Conservation (phyloP, 2,888 invertebrate species). For the Liodrosophila aerea region DNA sequence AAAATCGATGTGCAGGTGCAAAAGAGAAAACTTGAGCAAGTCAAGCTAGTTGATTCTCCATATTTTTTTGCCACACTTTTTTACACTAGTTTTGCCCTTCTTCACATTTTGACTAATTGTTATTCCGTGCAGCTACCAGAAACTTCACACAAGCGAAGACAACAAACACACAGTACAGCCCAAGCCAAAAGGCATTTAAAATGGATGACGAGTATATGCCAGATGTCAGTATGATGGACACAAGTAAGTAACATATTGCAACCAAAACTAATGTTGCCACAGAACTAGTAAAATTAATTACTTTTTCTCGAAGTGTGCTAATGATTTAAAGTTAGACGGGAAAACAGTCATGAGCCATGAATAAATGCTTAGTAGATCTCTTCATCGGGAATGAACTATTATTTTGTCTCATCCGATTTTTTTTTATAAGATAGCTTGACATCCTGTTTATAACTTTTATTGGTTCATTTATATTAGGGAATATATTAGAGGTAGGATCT, state of each 20-base stretch:
- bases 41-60: not conserved
- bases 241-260: slow-evolving; percentile 80
- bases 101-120: slow-evolving; percentile 45
- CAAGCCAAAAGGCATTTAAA: slow-evolving; percentile 62
- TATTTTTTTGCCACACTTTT: not conserved
- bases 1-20: slow-evolving; percentile 44
- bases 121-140: slow-evolving; percentile 52
- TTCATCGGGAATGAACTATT: too few relatives aligned
- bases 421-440: too few relatives aligned
- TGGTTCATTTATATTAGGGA: too few relatives aligned
- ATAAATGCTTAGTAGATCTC: too few relatives aligned
- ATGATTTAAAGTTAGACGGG: not conserved
- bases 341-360: too few relatives aligned
- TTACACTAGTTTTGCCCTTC: not conserved
- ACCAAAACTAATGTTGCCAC: slow-evolving; percentile 17
- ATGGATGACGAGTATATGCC: slow-evolving; percentile 81
- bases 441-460: too few relatives aligned
- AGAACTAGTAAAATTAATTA: slow-evolving; percentile 9
- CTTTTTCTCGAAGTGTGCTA: not conserved
- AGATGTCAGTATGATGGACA: slow-evolving; percentile 81
- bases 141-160: slow-evolving; percentile 31
- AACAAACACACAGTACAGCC: slow-evolving; percentile 29
- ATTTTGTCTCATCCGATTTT: too few relatives aligned
- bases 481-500: too few relatives aligned
- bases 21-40: slow-evolving; percentile 6